Percentiles rank a stretch among this genome's conserved stretches.
These are phyloP conservation scores for Belonocnema kinseyi DNA, from an alignment of 1,140 invertebrate species.

Conservation along the genomic window DNA sequence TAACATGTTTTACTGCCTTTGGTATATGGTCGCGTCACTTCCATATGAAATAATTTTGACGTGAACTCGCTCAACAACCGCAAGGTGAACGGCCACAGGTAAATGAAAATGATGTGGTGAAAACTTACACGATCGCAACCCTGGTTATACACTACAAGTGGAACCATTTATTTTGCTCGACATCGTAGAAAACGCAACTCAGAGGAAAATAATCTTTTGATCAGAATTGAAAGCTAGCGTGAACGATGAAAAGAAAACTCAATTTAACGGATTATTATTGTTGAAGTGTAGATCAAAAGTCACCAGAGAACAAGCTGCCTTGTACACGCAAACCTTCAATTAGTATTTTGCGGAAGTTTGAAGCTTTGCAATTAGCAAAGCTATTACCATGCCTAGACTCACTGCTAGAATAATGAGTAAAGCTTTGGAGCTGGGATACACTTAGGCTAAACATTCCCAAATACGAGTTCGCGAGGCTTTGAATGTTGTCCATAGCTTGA, in stretches of 20 bases:
- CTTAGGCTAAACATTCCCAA: background rate
- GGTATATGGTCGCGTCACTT: background rate
- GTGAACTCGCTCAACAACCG: constrained; percentile 18
- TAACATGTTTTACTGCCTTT: too few species aligned
- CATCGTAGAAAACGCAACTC: background rate
- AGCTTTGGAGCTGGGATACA: background rate
- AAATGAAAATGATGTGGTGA: constrained; percentile 19
- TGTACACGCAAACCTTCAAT: background rate
- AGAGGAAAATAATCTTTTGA: background rate
- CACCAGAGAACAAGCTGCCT: background rate
- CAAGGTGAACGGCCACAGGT: constrained; percentile 21
- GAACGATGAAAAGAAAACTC: background rate
- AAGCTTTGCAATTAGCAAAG: constrained; percentile 12
- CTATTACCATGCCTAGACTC: background rate
- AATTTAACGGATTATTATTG: constrained; percentile 1
- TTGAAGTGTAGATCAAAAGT: constrained; percentile 17
- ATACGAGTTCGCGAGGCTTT: background rate
- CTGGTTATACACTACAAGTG: background rate
- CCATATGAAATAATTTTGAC: constrained; percentile 5
- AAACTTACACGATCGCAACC: constrained; percentile 4
- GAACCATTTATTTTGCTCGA: constrained; percentile 8
- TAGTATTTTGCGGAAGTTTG: constrained; percentile 29
- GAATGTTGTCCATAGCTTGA: background rate
- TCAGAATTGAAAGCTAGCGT: background rate
- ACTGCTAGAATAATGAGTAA: constrained; percentile 12